Base-by-base conservation (phyloP, 2,888 invertebrate species). In the Diabrotica balteata region DNA sequence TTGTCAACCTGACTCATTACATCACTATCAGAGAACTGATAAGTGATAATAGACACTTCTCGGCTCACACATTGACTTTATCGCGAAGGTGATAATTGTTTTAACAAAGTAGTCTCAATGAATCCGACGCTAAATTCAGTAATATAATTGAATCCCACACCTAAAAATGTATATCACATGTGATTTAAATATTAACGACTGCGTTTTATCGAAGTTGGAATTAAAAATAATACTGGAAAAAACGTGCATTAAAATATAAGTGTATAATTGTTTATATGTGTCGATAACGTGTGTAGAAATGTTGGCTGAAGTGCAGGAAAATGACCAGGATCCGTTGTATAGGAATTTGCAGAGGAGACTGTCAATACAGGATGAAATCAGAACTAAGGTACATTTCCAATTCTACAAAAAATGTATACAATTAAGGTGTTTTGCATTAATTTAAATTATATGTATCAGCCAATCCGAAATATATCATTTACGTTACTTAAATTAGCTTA, bases 281-380 rank as follows among this genome's bases (percentile, higher is more conserved):
- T 32, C 7, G 17, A 52, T 52, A 5, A 32, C 32, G 52, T 47
- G 47, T 10, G 9, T 8, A 4, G 9, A 10, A 43, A 72, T 72
- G 72, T 67, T 73, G 7, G 54, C 50, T 63, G 58, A 72, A 72
- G 63, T 64, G 69, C 22, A 52, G 46, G 53, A 66, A 47, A 66
- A 72, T 44, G 66, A 72, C 10, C 64, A 70, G 59, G 71, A 74
- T 71, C 73, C 73, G 1, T 53, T 71, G 17, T 72, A 67, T 49
- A 42, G 49, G 50, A 52, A 65, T 47, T 45, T 68, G n/a, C 63
- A 59, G 47, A 61, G 63, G 17, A 67, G 61, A 50, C 51, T 72
- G 47, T 59, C 59, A 7, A 54, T 71, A 50, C 69, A 66, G 11
- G 66, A 71, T 63, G 63, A 63, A 59, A 59, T 67, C 17, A 63